These are phyloP conservation scores for Operophtera brumata DNA, from an alignment of 2,888 invertebrate genomes.

Conservation along the genomic window DNA sequence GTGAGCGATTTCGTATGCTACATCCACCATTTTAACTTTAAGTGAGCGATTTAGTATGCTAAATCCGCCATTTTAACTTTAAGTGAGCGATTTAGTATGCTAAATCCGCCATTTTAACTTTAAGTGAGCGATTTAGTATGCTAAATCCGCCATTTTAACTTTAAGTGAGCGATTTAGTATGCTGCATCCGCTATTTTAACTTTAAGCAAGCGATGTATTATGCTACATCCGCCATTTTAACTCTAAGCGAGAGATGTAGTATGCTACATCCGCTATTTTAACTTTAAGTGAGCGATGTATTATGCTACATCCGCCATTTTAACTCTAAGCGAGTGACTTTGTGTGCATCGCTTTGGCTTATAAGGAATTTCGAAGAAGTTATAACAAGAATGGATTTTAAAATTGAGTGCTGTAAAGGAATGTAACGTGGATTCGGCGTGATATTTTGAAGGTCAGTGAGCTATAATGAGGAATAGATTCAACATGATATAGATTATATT, in stretches of 20 bases:
- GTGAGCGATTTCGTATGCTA: conserved; percentile 13
- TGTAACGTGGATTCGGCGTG: conserved; percentile 1
- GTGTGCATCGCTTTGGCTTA: conserved; percentile 6
- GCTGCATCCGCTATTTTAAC: too few species aligned
- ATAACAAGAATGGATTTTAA: not conserved
- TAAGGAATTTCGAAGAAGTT: not conserved
- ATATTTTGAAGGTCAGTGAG: conserved; percentile 1
- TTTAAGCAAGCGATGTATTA: too few species aligned
- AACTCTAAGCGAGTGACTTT: not conserved
- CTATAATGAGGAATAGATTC: not conserved
- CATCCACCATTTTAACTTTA: conserved; percentile 15
- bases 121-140: conserved; percentile 4
- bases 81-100: conserved; percentile 3
- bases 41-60: conserved; percentile 4
- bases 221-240: too few species aligned
- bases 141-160: conserved; percentile 12
- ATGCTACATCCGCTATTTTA: conserved; percentile 12
- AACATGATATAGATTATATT: not conserved
- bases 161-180: not conserved
- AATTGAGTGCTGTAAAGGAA: not conserved
- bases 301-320: too few species aligned
- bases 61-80: conserved; percentile 13
- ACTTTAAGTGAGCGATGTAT: conserved; percentile 3
- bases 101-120: conserved; percentile 12
- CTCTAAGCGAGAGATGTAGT: conserved; percentile 2